Conservation (phyloP, 2,113 vertebrate genomes). For the Melierax canorus region DNA sequence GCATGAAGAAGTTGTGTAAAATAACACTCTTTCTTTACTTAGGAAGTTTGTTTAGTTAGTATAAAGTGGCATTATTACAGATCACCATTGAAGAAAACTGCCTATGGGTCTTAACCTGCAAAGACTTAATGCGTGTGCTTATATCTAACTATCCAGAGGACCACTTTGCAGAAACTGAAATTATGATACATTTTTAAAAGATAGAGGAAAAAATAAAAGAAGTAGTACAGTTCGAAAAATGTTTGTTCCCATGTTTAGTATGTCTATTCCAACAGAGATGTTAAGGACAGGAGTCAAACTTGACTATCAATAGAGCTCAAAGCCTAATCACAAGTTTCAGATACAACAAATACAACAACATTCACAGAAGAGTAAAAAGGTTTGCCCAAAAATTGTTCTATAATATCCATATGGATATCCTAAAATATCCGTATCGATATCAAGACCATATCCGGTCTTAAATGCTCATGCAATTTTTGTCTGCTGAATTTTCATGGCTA, state of each 20-base stretch:
- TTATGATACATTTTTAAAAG: background rate
- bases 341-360: fast-evolving
- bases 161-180: background rate
- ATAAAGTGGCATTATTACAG: background rate
- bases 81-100: background rate
- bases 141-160: background rate
- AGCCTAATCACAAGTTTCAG: background rate
- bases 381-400: background rate
- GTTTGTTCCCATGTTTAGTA: background rate
- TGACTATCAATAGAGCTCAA: background rate
- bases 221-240: background rate
- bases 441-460: background rate
- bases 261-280: background rate
- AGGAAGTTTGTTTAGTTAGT: background rate
- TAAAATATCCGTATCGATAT: too few relatives aligned
- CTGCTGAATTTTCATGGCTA: background rate
- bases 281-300: background rate
- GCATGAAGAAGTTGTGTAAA: background rate
- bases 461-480: background rate
- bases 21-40: background rate
- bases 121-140: background rate
- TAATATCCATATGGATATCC: too few relatives aligned
- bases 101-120: background rate
- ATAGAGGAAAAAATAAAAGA: background rate
- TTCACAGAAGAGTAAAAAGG: background rate